Base-by-base conservation (phyloP, 2,888 invertebrate species). In the Stenotaenia linearis region DNA sequence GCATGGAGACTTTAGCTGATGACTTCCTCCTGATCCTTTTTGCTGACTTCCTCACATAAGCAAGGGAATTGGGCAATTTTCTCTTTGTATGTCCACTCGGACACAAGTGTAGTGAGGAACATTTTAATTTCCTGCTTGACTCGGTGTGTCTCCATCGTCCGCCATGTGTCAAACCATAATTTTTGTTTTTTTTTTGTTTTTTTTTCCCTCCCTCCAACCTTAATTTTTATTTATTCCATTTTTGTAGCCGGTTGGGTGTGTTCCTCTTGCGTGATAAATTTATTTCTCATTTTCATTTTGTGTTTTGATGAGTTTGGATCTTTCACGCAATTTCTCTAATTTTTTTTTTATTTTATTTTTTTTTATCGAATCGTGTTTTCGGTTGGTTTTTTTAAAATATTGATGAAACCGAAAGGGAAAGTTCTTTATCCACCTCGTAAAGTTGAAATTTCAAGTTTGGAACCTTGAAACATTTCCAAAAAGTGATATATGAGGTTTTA, bases 71-170 rank as follows among this genome's bases (percentile, higher is more conserved):
- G 69, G 69, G 69, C 69, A 69, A 69, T 69, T 69, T 69, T 69
- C 69, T 28, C 28, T 69, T 69, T 69, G 69, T 25, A 28, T 69
- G 69, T n/a, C 69, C n/a, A 69, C 69, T 69, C 69, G 69, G 69
- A 28, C 69, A 50, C 18, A 32, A 32, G 32, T 18, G 45, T 69
- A 69, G 69, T 69, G 69, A 69, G 69, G 28, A 12, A 69, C 69
- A 69, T 69, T 69, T 69, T 69, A 69, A 69, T 69, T 69, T 69
- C 69, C 69, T 69, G 69, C 69, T 69, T 69, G 69, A 69, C 69
- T 69, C 69, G 28, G 10, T 69, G 69, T 28, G 28, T 28, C 69
- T 4, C n/a, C 69, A 28, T 69, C 69, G 28, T 28, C 69, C 69
- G 25, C 28, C 69, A 69, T 28, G 61, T 61, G 69, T 28, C 69